Evolutionary conservation across 2,888 invertebrate species (phyloP).

Genomic region (Agriotes lineatus): DNA sequence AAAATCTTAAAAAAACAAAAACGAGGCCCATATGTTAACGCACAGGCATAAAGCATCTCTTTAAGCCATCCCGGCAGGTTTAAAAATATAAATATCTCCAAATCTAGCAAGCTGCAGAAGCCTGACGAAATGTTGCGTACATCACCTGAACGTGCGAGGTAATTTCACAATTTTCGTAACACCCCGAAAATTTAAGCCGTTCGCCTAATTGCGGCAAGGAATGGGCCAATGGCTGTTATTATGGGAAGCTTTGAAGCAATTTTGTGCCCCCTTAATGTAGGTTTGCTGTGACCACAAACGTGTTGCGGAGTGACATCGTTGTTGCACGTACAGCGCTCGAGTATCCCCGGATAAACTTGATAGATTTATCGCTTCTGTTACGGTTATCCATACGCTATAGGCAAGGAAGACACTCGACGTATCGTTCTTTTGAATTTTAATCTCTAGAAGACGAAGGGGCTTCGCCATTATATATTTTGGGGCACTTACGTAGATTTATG

Average conservation of each 20-base stretch:
- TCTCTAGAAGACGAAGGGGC: background rate
- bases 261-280: background rate
- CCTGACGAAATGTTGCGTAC: no score
- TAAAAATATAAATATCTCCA: no score
- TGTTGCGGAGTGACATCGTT: constrained; percentile 1
- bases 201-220: background rate
- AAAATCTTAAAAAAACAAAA: no score
- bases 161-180: no score
- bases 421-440: background rate
- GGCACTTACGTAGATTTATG: no score
- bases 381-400: background rate
- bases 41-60: no score
- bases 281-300: background rate
- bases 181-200: background rate
- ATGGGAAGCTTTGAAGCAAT: background rate
- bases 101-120: no score
- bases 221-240: background rate
- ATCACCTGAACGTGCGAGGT: no score
- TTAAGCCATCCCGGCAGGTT: no score
- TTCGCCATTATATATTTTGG: no score
- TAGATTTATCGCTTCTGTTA: background rate
- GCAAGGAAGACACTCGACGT: background rate
- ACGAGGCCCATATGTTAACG: no score
- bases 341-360: constrained; percentile 3
- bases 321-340: background rate